Conservation (phyloP, 1,140 invertebrate genomes). For the Temnothorax curvispinosus region DNA sequence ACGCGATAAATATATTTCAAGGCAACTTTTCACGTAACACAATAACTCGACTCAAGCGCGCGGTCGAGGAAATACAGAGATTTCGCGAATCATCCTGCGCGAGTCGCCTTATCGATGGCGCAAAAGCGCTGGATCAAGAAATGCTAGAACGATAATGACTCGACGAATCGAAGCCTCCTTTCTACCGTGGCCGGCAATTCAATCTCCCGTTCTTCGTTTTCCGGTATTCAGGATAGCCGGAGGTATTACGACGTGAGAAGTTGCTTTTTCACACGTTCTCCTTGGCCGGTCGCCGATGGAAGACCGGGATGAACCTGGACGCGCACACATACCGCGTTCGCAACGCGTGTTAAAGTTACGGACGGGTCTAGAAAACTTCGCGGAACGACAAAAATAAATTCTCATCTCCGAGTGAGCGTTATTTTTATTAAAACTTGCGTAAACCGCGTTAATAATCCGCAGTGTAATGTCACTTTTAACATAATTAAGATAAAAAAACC, state of each 20-base stretch:
- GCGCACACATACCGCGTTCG: neutral
- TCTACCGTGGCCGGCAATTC: conserved; percentile 51
- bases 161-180: conserved; percentile 57
- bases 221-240: conserved; percentile 54
- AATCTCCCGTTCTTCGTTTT: conserved; percentile 56
- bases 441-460: neutral
- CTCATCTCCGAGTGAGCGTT: neutral
- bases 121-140: conserved; percentile 33
- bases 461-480: neutral
- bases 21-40: neutral
- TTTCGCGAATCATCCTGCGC: conserved; percentile 40
- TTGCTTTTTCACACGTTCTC: conserved; percentile 69
- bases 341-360: conserved; percentile 2
- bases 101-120: conserved; percentile 27
- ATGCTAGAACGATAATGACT: conserved; percentile 57
- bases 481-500: neutral
- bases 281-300: conserved; percentile 61
- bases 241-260: conserved; percentile 58
- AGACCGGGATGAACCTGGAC: conserved; percentile 68
- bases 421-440: neutral
- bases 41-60: neutral
- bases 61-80: conserved; percentile 15
- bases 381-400: neutral
- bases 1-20: neutral
- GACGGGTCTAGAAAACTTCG: neutral